phyloP scores from a whole-genome alignment of 2,888 invertebrate species.

The Aplocera efformata region DNA sequence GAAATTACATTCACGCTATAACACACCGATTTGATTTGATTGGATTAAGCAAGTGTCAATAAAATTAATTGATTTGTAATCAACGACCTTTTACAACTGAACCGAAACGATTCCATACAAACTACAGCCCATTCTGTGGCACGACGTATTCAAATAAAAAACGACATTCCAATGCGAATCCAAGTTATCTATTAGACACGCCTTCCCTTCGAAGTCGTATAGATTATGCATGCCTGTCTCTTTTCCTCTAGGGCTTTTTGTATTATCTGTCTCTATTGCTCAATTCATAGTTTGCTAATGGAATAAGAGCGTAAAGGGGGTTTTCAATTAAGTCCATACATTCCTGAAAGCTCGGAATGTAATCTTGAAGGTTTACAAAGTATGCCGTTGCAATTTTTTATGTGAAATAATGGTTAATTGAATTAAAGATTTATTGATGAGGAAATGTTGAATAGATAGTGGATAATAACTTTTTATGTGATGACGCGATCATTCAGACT shows the following conservation, averaged over 20 bases:
- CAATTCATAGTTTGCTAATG: slow-evolving; percentile 31
- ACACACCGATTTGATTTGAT: background rate
- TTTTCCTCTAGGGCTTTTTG: slow-evolving; percentile 29
- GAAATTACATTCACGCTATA: no score
- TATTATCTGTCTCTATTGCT: slow-evolving; percentile 30
- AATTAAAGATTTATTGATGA: slow-evolving; percentile 10
- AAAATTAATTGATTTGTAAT: slow-evolving; percentile 29
- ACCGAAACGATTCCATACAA: slow-evolving; percentile 30
- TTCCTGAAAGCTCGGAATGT: slow-evolving; percentile 3
- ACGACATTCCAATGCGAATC: slow-evolving; percentile 53
- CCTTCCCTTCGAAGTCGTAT: slow-evolving; percentile 46
- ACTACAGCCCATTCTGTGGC: slow-evolving; percentile 9
- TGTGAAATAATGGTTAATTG: background rate
- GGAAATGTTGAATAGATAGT: slow-evolving; percentile 13
- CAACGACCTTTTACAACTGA: slow-evolving; percentile 43
- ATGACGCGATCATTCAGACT: no score
- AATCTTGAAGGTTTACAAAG: background rate
- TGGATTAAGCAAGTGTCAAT: slow-evolving; percentile 1
- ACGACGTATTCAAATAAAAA: slow-evolving; percentile 35
- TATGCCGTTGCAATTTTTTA: no score
- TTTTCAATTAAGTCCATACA: slow-evolving; percentile 12
- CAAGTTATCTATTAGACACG: slow-evolving; percentile 71
- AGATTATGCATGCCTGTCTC: slow-evolving; percentile 37
- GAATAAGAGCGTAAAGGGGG: slow-evolving; percentile 37
- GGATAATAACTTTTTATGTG: no score